Base-by-base conservation (phyloP, 2,113 vertebrate genomes). In the Macquaria australasica region DNA sequence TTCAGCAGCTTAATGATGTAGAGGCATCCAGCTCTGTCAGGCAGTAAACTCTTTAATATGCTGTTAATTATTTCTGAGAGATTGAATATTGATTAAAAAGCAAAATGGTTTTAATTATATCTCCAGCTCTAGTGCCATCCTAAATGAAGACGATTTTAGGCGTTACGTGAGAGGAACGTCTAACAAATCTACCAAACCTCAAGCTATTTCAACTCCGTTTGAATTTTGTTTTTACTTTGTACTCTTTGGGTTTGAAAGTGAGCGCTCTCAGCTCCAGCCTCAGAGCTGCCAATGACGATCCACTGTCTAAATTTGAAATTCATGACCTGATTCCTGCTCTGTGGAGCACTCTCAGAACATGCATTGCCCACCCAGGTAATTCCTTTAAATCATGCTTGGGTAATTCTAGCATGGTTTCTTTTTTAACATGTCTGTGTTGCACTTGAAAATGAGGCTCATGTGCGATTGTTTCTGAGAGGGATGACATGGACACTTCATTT, bases 51-150 rank as follows among this genome's bases (percentile, higher is more conserved):
- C 87, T 95, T 94, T 95, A 95, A 95, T 94, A 95, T 93, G 93
- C 90, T 93, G 94, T 94, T 95, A 94, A 96, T 96, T 95, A 95
- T 95, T 95, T 94, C 91, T 92, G 90, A 95, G 94, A 94, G 93
- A 95, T 95, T 95, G 93, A 92, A 94, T 95, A 95, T 95, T 95
- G 95, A 96, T 95, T 95, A 93, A 94, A 94, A 94, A 93, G 90
- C 92, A 91, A 95, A 95, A 92, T 82, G 90, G 85, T 92, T 94
- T 94, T 94, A 95, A 96, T 95, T 95, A 93, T 90, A 93, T 83
- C 89, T 82, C 84, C 64, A 83, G 89, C 88, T 90, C 84, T 82
- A 85, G 81, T 87, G 90, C 83, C 87, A 71, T 87, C 88, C 77
- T 88, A 91, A 91, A 91, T 93, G 82, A 88, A 85, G 91, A 90